Evolutionary conservation across 2,888 invertebrate genomes (phyloP).

Genomic region (Steromphala cineraria): DNA sequence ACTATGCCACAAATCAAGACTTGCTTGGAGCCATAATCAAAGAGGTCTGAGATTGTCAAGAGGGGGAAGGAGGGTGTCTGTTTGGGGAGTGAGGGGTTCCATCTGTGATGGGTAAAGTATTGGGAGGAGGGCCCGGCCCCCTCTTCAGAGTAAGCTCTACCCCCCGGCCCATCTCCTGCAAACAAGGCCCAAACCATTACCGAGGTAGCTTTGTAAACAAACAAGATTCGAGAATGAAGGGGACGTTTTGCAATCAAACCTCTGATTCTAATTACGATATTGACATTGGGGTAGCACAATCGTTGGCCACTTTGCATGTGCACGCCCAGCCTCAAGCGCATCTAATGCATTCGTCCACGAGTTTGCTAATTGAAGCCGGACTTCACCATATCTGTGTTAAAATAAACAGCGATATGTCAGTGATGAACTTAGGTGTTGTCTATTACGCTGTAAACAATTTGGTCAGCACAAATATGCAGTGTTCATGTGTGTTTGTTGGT

Average conservation of each 20-base stretch:
- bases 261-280: not conserved
- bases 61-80: not conserved
- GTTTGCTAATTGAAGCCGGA: not conserved
- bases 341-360: not conserved
- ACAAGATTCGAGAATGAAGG: not conserved
- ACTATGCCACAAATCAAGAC: not conserved
- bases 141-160: not conserved
- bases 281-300: not conserved
- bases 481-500: not conserved
- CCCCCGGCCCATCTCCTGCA: not conserved
- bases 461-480: not conserved
- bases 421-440: not conserved
- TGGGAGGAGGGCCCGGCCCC: not conserved
- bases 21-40: not conserved
- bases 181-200: not conserved
- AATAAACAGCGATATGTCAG: slow-evolving; percentile 2
- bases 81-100: slow-evolving; percentile 7
- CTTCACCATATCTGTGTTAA: not conserved
- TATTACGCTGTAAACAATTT: not conserved
- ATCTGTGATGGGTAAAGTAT: slow-evolving; percentile 11
- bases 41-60: not conserved
- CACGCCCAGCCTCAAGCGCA: not conserved
- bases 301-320: not conserved
- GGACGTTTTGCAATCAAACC: slow-evolving; percentile 10
- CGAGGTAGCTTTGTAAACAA: not conserved